A percentile compares a stretch with the other conserved stretches of the same genome.
Evolutionary conservation across 2,888 invertebrate species (phyloP).

Genomic region (Argyra leucocephala): DNA sequence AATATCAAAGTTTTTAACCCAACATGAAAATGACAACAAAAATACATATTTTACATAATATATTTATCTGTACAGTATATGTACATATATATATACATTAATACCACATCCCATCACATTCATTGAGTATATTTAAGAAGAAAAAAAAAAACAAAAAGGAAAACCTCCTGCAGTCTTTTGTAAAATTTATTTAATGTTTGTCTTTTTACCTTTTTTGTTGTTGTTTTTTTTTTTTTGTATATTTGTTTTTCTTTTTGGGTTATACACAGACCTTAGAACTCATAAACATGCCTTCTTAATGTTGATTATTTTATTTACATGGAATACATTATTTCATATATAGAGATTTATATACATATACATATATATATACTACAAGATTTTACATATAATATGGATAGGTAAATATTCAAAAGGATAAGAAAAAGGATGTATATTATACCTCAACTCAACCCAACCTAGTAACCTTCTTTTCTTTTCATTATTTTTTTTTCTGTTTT

Average conservation of each 20-base stretch:
- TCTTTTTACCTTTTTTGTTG: neutral
- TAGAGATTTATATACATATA: neutral
- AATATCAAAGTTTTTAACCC: slow-evolving; percentile 1
- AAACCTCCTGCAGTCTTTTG: slow-evolving; percentile 3
- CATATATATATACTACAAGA: neutral
- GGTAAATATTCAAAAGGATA: too few species aligned
- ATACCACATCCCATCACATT: too few species aligned
- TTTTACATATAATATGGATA: too few species aligned
- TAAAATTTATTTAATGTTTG: neutral
- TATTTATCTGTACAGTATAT: neutral
- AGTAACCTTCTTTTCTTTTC: neutral
- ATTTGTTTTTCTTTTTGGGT: neutral
- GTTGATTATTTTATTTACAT: slow-evolving; percentile 6
- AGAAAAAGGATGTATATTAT: neutral
- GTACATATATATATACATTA: neutral
- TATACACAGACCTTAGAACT: neutral
- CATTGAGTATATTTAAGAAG: too few species aligned
- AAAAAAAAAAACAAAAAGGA: neutral
- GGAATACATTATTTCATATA: neutral
- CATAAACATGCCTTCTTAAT: slow-evolving; percentile 3
- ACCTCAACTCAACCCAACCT: neutral
- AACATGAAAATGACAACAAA: neutral
- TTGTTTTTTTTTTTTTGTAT: neutral
- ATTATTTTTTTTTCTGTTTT: neutral
- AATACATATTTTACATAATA: neutral